Evolutionary conservation across 2,113 vertebrate genomes (phyloP), one percentile per base, ranked within the genome.

Genomic region (Tragelaphus imberbis): DNA sequence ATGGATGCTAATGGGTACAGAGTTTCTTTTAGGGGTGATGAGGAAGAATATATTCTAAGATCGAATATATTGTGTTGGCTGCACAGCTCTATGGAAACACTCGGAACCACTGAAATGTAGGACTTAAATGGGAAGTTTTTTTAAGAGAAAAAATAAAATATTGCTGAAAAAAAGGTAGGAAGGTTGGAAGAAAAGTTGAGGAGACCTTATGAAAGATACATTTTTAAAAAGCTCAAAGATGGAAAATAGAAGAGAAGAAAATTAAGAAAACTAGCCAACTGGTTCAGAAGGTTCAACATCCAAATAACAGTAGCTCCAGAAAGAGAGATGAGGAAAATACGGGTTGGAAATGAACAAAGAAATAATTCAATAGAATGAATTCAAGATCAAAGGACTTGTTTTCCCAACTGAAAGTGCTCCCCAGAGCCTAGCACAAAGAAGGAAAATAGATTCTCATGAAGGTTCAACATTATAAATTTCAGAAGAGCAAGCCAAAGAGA

Each of bases 401-500:
- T 91, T 47, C 33, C 84, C 84, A 49, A 96, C 14, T 91, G 30
- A 88, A 88, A 68, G 21, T n/a, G n/a, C 15, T 77, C 56, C 63
- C 36, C 2, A 71, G 16, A 91, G 55, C 55, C 36, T 56, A 65
- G 81, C 61, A 77, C 25, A 71, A 82, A 9, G 86, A 86, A 88
- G 33, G 55, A 88, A 82, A 94, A 91, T 5, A 94, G 56, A 91
- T 51, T 96, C 65, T 84, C 61, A 90, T 19, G 49, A 77, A 86
- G 33, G 9, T 44, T 92, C 23, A 47, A 56, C 47, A 92, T 65
- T 56, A 89, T 51, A 65, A 94, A 89, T 94, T 94, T 95, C 80
- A 96, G 56, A 97, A 92, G 27, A 89, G 7, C 36, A 95, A 92
- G 33, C 33, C 59, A 90, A 92, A 85, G 49, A 90, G 61, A 92